A percentile compares a stretch with the other conserved stretches of the same genome.
These are phyloP conservation scores for Vidua macroura DNA, from an alignment of 2,113 vertebrate species.

Conservation along the genomic window DNA sequence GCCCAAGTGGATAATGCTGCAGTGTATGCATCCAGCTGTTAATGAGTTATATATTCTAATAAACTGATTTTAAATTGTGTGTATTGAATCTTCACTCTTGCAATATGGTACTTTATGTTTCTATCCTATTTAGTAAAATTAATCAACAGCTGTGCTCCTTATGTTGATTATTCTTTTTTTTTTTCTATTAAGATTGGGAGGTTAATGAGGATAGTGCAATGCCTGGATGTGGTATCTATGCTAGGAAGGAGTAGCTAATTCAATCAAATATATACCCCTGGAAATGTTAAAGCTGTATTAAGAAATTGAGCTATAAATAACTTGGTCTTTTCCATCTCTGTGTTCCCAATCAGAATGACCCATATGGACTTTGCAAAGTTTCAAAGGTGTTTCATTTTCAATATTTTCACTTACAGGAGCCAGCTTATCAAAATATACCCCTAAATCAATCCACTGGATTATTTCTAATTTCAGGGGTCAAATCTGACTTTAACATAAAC, in stretches of 20 bases:
- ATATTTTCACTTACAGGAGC: background rate
- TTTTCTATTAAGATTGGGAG: background rate
- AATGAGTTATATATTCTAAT: slow-evolving; percentile 54
- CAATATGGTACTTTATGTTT: slow-evolving; percentile 63
- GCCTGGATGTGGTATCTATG: slow-evolving; percentile 2
- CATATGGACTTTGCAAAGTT: slow-evolving; percentile 19
- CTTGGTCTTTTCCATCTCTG: background rate
- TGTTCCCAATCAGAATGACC: slow-evolving; percentile 8
- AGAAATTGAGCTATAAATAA: slow-evolving; percentile 51
- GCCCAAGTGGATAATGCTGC: background rate
- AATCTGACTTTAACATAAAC: background rate
- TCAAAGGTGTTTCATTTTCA: background rate
- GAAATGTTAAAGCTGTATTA: slow-evolving; percentile 53
- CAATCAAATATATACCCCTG: slow-evolving; percentile 14
- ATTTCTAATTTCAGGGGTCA: background rate
- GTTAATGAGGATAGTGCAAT: slow-evolving; percentile 64
- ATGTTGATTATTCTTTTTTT: slow-evolving; percentile 45
- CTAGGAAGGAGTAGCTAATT: slow-evolving; percentile 34
- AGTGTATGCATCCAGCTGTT: background rate
- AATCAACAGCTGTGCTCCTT: slow-evolving; percentile 70
- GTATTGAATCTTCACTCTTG: slow-evolving; percentile 43
- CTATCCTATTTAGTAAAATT: slow-evolving; percentile 65
- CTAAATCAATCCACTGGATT: background rate
- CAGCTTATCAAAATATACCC: background rate
- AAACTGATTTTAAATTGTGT: slow-evolving; percentile 52